A percentile compares a stretch with the other conserved stretches of the same genome.
phyloP scores from a whole-genome alignment of 2,113 vertebrate genomes.

The Atrichornis clamosus region DNA sequence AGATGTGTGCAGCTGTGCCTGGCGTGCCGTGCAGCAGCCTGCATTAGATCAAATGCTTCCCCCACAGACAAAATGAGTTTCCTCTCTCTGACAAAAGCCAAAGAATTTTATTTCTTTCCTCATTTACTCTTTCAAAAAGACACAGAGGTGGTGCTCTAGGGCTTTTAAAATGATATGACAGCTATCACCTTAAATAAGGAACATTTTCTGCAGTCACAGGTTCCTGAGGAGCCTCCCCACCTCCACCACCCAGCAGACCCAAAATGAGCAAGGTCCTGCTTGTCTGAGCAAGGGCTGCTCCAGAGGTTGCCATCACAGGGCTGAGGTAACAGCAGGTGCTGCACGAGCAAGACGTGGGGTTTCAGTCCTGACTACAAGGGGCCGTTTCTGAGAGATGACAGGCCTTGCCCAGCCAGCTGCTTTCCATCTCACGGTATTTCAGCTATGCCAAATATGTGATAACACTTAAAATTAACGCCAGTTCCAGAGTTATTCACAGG shows the following conservation, averaged over 20 bases:
- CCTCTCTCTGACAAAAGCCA: neutral
- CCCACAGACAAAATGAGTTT: neutral
- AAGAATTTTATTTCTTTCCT: neutral
- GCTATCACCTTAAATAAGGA: neutral
- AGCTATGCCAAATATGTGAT: neutral
- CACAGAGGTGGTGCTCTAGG: neutral
- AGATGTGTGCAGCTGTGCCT: neutral
- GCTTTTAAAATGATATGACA: neutral
- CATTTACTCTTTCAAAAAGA: neutral
- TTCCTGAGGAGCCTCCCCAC: neutral
- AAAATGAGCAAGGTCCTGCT: neutral
- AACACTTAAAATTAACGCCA: neutral
- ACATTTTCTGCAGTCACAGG: neutral
- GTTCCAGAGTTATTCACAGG: neutral
- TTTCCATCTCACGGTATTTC: neutral
- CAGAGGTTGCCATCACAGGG: neutral
- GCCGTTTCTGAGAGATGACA: neutral
- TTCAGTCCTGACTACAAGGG: neutral
- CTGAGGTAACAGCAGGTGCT: neutral
- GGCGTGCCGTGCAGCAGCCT: neutral
- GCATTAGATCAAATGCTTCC: neutral
- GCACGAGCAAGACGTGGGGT: accelerated
- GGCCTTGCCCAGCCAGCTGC: neutral
- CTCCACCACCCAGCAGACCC: neutral
- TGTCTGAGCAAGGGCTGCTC: neutral